A percentile compares a stretch with the other conserved stretches of the same genome.
phyloP scores from a whole-genome alignment of 1,140 invertebrate genomes.

The Heterodera schachtii region DNA sequence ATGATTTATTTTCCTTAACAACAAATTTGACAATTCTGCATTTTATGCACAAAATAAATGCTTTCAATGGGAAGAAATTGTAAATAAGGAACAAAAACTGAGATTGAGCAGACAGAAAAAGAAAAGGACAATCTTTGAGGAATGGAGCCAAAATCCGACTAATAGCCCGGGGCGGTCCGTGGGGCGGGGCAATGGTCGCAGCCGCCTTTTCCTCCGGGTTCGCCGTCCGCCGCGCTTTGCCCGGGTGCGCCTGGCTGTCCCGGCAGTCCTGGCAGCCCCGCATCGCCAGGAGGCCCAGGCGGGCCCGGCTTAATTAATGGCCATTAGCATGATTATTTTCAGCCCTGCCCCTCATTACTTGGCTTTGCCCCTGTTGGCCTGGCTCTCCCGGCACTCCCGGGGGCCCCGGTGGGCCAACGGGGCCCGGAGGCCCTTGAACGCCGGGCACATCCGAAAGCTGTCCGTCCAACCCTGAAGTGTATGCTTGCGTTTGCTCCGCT shows the following conservation, averaged over 20 bases:
- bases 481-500: neutral
- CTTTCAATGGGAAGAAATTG: no score
- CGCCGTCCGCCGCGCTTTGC: conserved; percentile 36
- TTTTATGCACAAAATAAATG: no score
- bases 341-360: neutral
- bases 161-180: conserved; percentile 43
- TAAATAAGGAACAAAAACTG: neutral
- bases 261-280: conserved; percentile 33
- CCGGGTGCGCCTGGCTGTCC: conserved; percentile 44
- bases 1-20: no score
- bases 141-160: neutral
- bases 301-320: conserved; percentile 13
- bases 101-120: conserved; percentile 1
- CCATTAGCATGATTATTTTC: neutral
- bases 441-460: conserved; percentile 23
- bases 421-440: conserved; percentile 29
- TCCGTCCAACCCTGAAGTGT: conserved; percentile 29
- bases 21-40: no score
- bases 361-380: conserved; percentile 28
- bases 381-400: conserved; percentile 30
- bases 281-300: conserved; percentile 15
- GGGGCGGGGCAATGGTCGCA: conserved; percentile 42
- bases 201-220: conserved; percentile 37
- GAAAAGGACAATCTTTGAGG: neutral
- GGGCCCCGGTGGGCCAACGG: conserved; percentile 30